Conservation (phyloP, 1,140 invertebrate species). For the Asobara japonica region DNA sequence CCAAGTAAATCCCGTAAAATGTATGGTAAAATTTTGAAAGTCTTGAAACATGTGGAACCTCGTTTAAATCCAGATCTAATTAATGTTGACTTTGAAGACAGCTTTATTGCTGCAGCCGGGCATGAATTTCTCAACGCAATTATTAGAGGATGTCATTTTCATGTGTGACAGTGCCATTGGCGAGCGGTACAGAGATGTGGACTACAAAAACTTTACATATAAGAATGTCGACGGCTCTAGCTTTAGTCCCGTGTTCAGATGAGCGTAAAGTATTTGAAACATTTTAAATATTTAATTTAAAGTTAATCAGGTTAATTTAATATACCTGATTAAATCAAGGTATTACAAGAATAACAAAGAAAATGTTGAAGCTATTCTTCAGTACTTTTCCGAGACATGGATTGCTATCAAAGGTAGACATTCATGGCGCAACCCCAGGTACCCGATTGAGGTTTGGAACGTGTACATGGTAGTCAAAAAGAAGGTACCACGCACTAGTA, state of each 20-base stretch:
- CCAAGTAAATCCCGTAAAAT: conserved; percentile 15
- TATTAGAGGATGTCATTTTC: conserved; percentile 36
- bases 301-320: too few relatives aligned
- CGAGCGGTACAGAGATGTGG: neutral
- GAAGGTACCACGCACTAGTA: conserved; percentile 19
- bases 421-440: neutral
- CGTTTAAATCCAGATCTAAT: conserved; percentile 25
- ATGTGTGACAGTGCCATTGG: conserved; percentile 19
- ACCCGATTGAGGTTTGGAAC: conserved; percentile 2
- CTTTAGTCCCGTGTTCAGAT: neutral
- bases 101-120: conserved; percentile 4
- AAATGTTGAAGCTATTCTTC: neutral
- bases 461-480: neutral
- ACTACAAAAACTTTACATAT: neutral
- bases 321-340: too few relatives aligned
- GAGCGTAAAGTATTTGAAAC: neutral
- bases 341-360: neutral
- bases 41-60: conserved; percentile 4
- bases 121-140: conserved; percentile 8
- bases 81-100: conserved; percentile 27
- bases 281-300: too few relatives aligned
- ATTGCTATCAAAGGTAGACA: conserved; percentile 24
- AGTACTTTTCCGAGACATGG: conserved; percentile 20
- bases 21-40: conserved; percentile 20
- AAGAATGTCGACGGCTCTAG: neutral